Percentiles rank a stretch among this genome's conserved stretches.
Evolutionary conservation across 1,140 invertebrate genomes (phyloP).

Genomic region (Tribolium castaneum): DNA sequence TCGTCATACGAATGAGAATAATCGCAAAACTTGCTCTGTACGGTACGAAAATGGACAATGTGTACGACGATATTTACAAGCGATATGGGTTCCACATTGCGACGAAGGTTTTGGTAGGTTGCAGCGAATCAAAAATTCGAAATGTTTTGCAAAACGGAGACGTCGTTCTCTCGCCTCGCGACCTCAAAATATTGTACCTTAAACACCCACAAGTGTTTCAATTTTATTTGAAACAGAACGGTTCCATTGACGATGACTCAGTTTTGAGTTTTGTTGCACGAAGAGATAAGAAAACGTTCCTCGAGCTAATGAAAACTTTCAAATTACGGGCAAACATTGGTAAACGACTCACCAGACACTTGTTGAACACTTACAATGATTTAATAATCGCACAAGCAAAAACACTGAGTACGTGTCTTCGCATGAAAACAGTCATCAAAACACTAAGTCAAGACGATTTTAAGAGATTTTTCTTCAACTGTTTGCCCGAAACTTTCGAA

Average conservation of each 20-base stretch:
- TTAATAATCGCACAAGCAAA: not conserved
- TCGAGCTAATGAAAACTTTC: not conserved
- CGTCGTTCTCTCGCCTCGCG: not conserved
- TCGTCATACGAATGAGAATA: not conserved
- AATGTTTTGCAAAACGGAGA: not conserved
- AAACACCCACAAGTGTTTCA: not conserved
- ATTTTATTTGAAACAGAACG: not conserved
- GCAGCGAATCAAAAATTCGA: not conserved
- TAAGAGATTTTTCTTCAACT: not conserved
- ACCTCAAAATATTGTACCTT: not conserved
- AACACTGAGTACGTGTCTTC: not conserved
- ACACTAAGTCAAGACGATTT: not conserved
- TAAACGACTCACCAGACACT: not conserved
- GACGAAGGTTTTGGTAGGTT: not conserved
- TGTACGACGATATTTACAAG: not conserved
- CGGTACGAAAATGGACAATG: not conserved
- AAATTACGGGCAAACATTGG: not conserved
- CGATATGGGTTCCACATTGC: not conserved
- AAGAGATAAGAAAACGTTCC: not conserved
- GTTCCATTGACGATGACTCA: not conserved
- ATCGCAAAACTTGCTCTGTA: not conserved
- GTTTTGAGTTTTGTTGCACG: not conserved
- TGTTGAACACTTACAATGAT: not conserved
- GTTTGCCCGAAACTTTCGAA: not conserved
- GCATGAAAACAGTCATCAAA: not conserved